Evolutionary conservation across 2,797 vertebrate genomes (phyloP), one percentile per base, ranked within the genome.

Genomic region (Characodon lateralis): DNA sequence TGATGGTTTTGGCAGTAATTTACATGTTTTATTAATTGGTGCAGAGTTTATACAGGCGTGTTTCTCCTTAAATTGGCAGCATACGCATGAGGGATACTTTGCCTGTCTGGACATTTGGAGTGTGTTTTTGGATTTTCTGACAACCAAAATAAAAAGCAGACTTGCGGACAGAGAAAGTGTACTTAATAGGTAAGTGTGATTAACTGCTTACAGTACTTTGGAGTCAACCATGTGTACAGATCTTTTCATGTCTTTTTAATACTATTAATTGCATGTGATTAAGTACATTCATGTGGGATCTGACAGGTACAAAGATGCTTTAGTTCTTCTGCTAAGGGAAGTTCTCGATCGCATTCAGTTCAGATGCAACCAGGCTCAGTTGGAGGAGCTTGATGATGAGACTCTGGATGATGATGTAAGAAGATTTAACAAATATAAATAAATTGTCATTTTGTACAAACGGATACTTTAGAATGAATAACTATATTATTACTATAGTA

Each of bases 21-120:
- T 8, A 26, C 53, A 72, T 68, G 3, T 51, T 71, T 35, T 13
- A 59, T 55, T 2, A 6, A 53, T 3, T 78, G 58, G 24, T 35
- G 14, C 18, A 66, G 22, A 10, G n/a, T 28, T 63, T 3, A 48
- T 80, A 14, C 18, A 73, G 51, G 81, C 20, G 41, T 71, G 1
- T 63, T 59, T 80, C 6, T 80, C 2, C 12, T 73, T 78, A 13
- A 50, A 71, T 61, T 46, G 81, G 41, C 93, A 99, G 98, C 98
- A 98, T 35, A 97, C 96, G 50, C 98, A 99, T 65, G 98, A 99
- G 94, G 98, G 98, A 88, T 99, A 99, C 94, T 97, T 99, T 91
- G 96, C 97, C 81, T 99, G 97, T 95, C 96, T 99, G 91, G 98
- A 99, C 88, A 99, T 99, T 90, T 99, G 98, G 98, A 97, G 96